Conservation (phyloP, 2,797 vertebrate species). For the Sarcoramphus papa region DNA sequence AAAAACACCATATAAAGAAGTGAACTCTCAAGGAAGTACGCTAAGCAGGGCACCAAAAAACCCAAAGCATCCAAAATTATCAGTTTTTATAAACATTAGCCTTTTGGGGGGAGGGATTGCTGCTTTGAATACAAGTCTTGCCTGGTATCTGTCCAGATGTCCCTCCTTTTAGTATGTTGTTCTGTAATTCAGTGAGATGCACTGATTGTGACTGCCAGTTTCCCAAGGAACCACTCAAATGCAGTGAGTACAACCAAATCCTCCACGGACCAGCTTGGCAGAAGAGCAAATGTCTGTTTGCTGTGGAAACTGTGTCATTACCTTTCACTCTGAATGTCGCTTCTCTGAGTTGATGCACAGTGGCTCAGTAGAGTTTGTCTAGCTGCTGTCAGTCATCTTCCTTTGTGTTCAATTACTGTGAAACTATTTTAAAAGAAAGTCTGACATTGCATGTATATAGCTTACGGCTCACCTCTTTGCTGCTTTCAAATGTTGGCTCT, state of each 20-base stretch:
- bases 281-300: not conserved
- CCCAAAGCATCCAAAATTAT: not conserved
- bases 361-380: not conserved
- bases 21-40: not conserved
- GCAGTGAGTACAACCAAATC: not conserved
- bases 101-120: rapidly evolving
- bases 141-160: not conserved
- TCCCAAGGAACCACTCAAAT: not conserved
- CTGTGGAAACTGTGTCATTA: not conserved
- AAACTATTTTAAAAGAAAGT: not conserved
- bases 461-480: slow-evolving; percentile 73
- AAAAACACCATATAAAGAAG: not conserved
- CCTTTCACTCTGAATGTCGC: not conserved
- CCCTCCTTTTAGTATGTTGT: not conserved
- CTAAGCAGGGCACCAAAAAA: not conserved
- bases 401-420: not conserved
- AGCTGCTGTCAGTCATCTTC: not conserved
- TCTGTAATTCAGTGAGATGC: not conserved
- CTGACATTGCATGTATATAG: not conserved
- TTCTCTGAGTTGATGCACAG: not conserved
- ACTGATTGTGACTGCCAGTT: not conserved
- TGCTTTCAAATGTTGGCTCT: slow-evolving; percentile 76
- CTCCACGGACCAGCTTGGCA: not conserved
- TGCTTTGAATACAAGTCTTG: not conserved
- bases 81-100: not conserved